Evolutionary conservation across 2,797 vertebrate genomes (phyloP).

Genomic region (Clarias platycephalus): DNA sequence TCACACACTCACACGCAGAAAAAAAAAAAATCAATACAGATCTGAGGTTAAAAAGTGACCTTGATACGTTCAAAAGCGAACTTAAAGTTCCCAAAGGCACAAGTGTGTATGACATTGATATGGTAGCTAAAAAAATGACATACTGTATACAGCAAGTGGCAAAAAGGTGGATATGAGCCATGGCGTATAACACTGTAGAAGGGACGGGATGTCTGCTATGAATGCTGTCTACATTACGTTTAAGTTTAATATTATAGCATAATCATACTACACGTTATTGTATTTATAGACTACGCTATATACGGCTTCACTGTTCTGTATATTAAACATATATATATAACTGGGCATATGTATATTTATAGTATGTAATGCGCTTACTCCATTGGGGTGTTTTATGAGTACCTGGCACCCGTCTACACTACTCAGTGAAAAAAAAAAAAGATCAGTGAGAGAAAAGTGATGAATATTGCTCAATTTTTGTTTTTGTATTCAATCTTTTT

Average conservation of each 20-base stretch:
- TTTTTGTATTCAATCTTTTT: too few relatives aligned
- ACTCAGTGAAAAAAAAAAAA: too few relatives aligned
- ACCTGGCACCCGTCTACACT: too few relatives aligned
- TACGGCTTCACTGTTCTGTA: too few relatives aligned
- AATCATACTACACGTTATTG: too few relatives aligned
- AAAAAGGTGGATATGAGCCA: neutral
- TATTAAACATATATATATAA: too few relatives aligned
- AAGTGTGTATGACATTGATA: conserved; percentile 18
- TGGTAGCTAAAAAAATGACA: neutral
- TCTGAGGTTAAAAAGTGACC: conserved; percentile 32
- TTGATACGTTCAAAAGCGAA: conserved; percentile 26
- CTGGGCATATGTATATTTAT: too few relatives aligned
- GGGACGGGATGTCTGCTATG: neutral
- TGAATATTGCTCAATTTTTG: too few relatives aligned
- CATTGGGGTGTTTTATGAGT: too few relatives aligned
- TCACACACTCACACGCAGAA: conserved; percentile 26
- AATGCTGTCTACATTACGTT: neutral
- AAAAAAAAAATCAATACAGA: conserved; percentile 39
- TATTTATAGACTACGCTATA: too few relatives aligned
- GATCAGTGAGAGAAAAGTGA: too few relatives aligned
- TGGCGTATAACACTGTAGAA: neutral
- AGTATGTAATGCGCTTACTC: too few relatives aligned
- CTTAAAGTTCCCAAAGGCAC: conserved; percentile 33
- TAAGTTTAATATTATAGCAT: neutral
- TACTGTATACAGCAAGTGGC: neutral